Evolutionary conservation across 2,888 invertebrate species (phyloP).

Genomic region (Diachrysia chrysitis): DNA sequence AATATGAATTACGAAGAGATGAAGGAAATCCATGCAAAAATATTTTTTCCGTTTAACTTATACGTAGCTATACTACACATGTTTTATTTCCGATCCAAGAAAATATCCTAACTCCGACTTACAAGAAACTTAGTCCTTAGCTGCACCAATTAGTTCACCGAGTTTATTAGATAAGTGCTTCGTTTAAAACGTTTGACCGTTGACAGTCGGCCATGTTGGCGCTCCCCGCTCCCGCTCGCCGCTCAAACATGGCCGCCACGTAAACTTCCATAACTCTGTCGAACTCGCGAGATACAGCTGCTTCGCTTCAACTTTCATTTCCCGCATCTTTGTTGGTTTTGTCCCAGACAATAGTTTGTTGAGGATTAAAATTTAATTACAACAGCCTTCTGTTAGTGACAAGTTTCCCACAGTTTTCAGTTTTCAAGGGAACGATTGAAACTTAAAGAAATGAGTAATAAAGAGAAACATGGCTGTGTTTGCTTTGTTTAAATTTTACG

Average conservation of each 20-base stretch:
- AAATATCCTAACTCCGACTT: background rate
- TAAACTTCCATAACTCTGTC: conserved; percentile 22
- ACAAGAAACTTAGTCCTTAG: background rate
- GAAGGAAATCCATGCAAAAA: too few relatives aligned
- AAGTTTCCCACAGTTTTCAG: conserved; percentile 56
- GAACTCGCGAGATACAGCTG: conserved; percentile 30
- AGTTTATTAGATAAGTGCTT: background rate
- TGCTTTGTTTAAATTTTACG: conserved; percentile 32
- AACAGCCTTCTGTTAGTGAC: conserved; percentile 53
- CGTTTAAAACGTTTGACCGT: background rate
- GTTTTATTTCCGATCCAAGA: background rate
- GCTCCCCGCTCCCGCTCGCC: conserved; percentile 5
- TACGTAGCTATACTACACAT: background rate
- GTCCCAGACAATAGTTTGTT: conserved; percentile 58
- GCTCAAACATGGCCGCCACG: conserved; percentile 1
- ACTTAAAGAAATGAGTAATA: conserved; percentile 50
- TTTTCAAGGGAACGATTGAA: conserved; percentile 37
- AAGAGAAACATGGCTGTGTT: conserved; percentile 32
- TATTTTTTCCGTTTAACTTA: too few relatives aligned
- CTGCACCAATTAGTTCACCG: background rate
- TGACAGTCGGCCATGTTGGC: background rate
- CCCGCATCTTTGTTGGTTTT: conserved; percentile 58
- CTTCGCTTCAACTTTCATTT: conserved; percentile 47
- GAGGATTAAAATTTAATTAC: conserved; percentile 72
- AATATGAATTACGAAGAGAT: too few relatives aligned